A percentile compares a stretch with the other conserved stretches of the same genome.
Evolutionary conservation across 2,888 invertebrate genomes (phyloP).

Genomic region (Macrophya alboannulata): DNA sequence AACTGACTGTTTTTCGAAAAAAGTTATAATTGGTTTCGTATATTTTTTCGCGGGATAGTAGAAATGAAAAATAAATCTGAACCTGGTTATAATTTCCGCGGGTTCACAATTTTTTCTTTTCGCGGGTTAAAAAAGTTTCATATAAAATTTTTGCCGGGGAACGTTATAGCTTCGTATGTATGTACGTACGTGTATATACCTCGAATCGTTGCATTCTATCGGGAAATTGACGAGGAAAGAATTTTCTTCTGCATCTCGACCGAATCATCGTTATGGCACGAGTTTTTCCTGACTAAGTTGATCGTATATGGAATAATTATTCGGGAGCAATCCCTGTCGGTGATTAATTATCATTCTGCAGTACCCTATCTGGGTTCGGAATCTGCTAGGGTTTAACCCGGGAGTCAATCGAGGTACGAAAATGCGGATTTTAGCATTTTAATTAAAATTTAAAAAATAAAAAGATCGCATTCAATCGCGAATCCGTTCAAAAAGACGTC

Average conservation of each 20-base stretch:
- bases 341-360: slow-evolving; percentile 40
- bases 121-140: slow-evolving; percentile 21
- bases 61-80: neutral
- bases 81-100: neutral
- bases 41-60: neutral
- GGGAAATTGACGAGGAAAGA: neutral
- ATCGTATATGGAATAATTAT: neutral
- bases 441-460: slow-evolving; percentile 42
- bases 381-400: neutral
- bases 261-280: neutral
- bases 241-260: neutral
- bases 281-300: neutral
- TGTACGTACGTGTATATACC: neutral
- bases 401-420: neutral
- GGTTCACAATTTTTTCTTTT: neutral
- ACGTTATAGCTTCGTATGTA: no score
- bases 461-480: slow-evolving; percentile 25
- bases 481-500: slow-evolving; percentile 17
- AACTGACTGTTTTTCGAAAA: neutral
- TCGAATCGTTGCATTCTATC: neutral
- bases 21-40: slow-evolving; percentile 37
- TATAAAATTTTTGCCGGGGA: neutral
- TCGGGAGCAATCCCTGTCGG: neutral
- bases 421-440: slow-evolving; percentile 50
- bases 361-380: neutral